phyloP scores from a whole-genome alignment of 2,113 vertebrate species.

The Phylloscopus trochiloides region DNA sequence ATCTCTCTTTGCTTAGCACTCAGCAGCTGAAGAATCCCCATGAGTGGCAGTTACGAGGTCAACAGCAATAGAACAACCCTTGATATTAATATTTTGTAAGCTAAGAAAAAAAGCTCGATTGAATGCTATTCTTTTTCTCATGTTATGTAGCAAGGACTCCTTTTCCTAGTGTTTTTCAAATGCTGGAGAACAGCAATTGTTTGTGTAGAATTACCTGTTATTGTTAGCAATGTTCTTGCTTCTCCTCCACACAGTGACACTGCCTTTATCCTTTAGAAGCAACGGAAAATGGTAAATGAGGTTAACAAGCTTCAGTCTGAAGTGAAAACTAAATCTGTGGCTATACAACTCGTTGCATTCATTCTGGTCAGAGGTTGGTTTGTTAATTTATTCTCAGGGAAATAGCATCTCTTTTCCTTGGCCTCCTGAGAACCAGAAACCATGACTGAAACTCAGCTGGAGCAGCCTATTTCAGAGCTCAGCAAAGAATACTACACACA shows the following conservation, averaged over 20 bases:
- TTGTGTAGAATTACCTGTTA: neutral
- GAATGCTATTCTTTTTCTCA: neutral
- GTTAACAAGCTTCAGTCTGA: neutral
- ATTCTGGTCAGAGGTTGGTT: neutral
- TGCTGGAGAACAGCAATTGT: neutral
- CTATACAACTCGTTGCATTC: neutral
- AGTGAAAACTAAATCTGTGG: neutral
- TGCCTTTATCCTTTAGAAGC: neutral
- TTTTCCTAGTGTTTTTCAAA: neutral
- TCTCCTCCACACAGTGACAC: neutral
- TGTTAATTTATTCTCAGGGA: neutral
- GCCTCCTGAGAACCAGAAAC: neutral
- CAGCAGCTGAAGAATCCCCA: neutral
- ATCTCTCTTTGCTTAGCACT: neutral
- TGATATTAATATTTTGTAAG: neutral
- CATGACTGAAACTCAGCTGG: neutral
- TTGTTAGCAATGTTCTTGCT: neutral
- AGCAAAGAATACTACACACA: neutral
- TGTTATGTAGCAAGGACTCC: neutral
- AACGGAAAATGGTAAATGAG: neutral
- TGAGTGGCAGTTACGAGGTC: neutral
- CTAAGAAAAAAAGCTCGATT: neutral
- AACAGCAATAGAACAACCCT: neutral
- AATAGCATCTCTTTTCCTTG: neutral
- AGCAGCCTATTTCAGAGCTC: neutral